Base-by-base conservation (phyloP, 2,113 vertebrate genomes). In the Sphyrna mokarran region DNA sequence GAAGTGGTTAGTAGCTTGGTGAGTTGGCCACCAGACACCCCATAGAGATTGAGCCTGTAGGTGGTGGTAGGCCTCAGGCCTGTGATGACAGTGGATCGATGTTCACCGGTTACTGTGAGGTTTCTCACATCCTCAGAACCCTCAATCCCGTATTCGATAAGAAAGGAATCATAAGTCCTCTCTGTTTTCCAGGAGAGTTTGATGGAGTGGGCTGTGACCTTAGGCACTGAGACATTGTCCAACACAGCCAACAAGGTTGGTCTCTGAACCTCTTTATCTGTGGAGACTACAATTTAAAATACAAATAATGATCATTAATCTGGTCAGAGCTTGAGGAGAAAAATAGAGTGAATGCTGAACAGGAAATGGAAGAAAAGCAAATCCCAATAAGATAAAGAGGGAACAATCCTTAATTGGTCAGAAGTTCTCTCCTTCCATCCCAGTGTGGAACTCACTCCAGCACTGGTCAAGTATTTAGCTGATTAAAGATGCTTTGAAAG, bases 21-120 rank as follows among this genome's bases (percentile, higher is more conserved):
- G 0, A 33, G 96, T 16, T 96, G 96, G 33, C 95, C 85, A 2
- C 63, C 96, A 4, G 76, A 94, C 0, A 97, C 23, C 3, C 97
- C 97, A 0, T 97, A 96, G 69, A 97, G 96, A 83, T 95, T 96
- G 94, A 97, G 97, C 96, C 97, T 97, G 96, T 97, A 97, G 94
- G 96, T 97, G 0, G 0, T 97, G 29, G 95, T 95, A 0, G 97
- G 96, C 0, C 95, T 95, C 86, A 97, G 96, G 0, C 96, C 97
- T 0, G 94, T 58, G 95, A 97, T 72, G 33, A 97, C 10, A 0
- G 33, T 96, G 78, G 96, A 96, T 0, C 20, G 3, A 96, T 96
- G 0, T 5, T 63, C 80, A 7, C 95, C 95, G 1, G 95, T 76
- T 11, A 95, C 72, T 26, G 61, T 58, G 43, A 95, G 95, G 23